These are phyloP conservation scores for Bufotes viridis DNA, from an alignment of 2,797 vertebrate genomes.

Conservation along the genomic window DNA sequence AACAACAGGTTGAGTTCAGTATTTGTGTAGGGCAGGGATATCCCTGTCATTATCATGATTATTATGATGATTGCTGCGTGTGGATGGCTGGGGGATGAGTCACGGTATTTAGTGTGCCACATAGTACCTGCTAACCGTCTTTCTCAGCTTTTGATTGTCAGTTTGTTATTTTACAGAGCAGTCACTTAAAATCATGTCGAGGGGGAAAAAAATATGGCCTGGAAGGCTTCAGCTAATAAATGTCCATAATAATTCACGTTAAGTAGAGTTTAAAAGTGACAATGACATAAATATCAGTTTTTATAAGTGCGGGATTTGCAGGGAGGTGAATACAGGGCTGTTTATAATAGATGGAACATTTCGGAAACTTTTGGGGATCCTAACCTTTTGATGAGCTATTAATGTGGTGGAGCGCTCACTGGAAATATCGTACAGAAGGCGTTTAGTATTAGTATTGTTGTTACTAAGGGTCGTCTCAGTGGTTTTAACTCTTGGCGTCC, in stretches of 20 bases:
- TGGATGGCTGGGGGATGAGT: conserved; percentile 45
- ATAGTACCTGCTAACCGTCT: conserved; percentile 46
- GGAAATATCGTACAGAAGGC: too few relatives aligned
- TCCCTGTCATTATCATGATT: conserved; percentile 45
- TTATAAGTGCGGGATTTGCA: not conserved
- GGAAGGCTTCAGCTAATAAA: conserved; percentile 41
- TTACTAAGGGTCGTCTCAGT: too few relatives aligned
- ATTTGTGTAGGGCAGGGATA: conserved; percentile 34
- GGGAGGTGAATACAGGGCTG: not conserved
- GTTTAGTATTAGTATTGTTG: too few relatives aligned
- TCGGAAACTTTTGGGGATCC: not conserved
- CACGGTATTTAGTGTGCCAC: conserved; percentile 48
- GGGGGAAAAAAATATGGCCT: conserved; percentile 12
- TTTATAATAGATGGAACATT: not conserved
- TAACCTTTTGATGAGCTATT: not conserved
- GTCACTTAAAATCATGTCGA: conserved; percentile 34
- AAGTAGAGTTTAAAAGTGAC: conserved; percentile 38
- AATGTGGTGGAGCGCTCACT: not conserved
- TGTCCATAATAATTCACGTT: conserved; percentile 49
- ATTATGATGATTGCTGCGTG: conserved; percentile 21
- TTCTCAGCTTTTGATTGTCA: conserved; percentile 45
- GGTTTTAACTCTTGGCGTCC: too few relatives aligned
- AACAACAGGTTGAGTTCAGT: not conserved
- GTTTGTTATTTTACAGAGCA: conserved; percentile 57
- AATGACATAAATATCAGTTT: conserved; percentile 37